Evolutionary conservation across 2,113 vertebrate genomes (phyloP), one percentile per base, ranked within the genome.

Genomic region (Xenus cinereus): DNA sequence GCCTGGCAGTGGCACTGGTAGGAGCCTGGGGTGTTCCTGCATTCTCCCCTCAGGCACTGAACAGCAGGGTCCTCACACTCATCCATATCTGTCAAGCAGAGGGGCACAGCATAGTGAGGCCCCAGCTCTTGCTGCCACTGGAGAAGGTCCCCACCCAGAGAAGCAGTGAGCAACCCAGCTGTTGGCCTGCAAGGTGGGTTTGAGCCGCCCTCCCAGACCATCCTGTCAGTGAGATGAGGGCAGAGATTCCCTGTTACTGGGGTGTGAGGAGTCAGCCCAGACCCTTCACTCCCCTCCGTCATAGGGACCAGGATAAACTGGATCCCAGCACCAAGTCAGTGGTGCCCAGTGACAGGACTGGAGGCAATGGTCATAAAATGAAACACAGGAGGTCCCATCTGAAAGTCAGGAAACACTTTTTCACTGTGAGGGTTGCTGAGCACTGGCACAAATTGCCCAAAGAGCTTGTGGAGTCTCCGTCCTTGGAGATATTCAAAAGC

Each of bases 21-120:
- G 76, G 99, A 99, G 43, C 99, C 99, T 0, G 15, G 96, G 0
- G 96, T 98, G 93, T 99, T 99, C 85, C 94, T 97, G 90, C 99
- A 99, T 59, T 97, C 89, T 35, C 98, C 98, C 30, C 96, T 68
- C 9, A 85, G 84, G 57, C 98, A 98, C 94, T 96, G 98, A 63
- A 93, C 43, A 45, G 93, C 91, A 57, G 94, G 81, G n/a, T 95
- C 95, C 73, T 95, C 96, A 90, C 98, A 99, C 68, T 99, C 98
- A 41, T 98, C 97, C 91, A 96, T 95, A 97, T 98, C 98, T 98
- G 97, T 81, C 97, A 87, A 97, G 81, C 45, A 80, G 96, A 96
- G 91, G 16, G 35, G 51, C 39, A 86, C 26, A 93, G 66, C 51
- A 79, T 39, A 87, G 62, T 90, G 43, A 91, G 84, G 30, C 3